Percentiles rank a stretch among this genome's conserved stretches.
phyloP scores from a whole-genome alignment of 1,140 invertebrate genomes.

The Drosophila orosa region DNA sequence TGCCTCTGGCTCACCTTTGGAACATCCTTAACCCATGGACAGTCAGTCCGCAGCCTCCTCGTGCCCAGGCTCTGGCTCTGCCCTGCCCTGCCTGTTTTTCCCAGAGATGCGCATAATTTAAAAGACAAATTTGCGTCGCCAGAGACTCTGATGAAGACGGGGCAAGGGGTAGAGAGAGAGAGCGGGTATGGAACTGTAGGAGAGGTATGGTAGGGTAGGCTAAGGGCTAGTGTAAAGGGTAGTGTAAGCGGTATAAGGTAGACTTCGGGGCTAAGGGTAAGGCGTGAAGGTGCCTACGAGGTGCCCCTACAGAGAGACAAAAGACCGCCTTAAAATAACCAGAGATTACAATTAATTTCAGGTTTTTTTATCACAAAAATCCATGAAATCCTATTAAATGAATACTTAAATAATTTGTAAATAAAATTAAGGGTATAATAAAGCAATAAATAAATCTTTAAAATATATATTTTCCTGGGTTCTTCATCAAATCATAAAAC shows the following conservation, averaged over 20 bases:
- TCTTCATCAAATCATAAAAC: neutral
- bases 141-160: constrained; percentile 26
- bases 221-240: too few relatives aligned
- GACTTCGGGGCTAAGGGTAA: neutral
- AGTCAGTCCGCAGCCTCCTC: neutral
- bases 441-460: neutral
- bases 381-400: neutral
- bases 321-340: neutral
- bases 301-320: neutral
- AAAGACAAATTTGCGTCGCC: constrained; percentile 70
- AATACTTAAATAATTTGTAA: neutral
- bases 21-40: constrained; percentile 6
- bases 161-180: too few relatives aligned
- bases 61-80: too few relatives aligned
- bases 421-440: neutral
- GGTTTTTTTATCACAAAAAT: neutral
- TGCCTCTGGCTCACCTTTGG: neutral
- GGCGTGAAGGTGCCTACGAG: neutral
- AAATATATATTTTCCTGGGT: neutral
- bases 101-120: constrained; percentile 76
- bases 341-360: neutral
- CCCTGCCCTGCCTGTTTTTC: constrained; percentile 6
- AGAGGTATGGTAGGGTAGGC: neutral
- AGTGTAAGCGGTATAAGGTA: neutral
- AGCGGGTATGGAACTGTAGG: neutral